These are phyloP conservation scores for Maylandia zebra DNA, from an alignment of 2,113 vertebrate species.

Conservation along the genomic window DNA sequence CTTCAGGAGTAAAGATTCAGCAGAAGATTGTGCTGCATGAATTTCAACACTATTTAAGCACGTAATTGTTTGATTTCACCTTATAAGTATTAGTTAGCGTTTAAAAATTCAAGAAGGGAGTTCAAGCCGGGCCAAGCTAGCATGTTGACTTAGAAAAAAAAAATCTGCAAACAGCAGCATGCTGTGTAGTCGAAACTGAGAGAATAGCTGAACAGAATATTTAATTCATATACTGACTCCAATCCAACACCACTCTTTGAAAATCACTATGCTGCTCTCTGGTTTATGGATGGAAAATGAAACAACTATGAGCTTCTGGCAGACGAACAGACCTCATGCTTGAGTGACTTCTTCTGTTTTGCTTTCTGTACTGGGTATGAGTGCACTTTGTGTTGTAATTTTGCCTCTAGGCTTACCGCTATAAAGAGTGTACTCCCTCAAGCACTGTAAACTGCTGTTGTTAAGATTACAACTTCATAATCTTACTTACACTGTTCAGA, in stretches of 20 bases:
- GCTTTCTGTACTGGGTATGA: neutral
- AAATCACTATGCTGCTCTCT: neutral
- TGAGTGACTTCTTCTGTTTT: neutral
- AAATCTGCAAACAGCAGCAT: neutral
- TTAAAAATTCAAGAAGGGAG: neutral
- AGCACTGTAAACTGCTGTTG: neutral
- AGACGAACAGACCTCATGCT: neutral
- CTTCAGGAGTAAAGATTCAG: neutral
- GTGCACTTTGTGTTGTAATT: neutral
- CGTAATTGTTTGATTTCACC: neutral
- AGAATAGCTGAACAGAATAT: conserved; percentile 4
- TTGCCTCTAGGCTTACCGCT: neutral
- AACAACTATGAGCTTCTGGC: neutral
- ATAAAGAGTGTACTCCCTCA: neutral
- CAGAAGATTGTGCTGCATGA: neutral
- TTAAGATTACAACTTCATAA: neutral
- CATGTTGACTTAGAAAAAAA: neutral
- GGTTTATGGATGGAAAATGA: neutral
- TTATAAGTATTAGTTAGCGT: neutral
- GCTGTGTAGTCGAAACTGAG: neutral
- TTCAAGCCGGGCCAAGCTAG: neutral
- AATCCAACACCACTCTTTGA: neutral
- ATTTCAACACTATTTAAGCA: neutral
- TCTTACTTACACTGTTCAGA: neutral
- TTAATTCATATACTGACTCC: neutral